Base-by-base conservation (phyloP, 2,113 vertebrate genomes). In the Rhadina sibilatrix region DNA sequence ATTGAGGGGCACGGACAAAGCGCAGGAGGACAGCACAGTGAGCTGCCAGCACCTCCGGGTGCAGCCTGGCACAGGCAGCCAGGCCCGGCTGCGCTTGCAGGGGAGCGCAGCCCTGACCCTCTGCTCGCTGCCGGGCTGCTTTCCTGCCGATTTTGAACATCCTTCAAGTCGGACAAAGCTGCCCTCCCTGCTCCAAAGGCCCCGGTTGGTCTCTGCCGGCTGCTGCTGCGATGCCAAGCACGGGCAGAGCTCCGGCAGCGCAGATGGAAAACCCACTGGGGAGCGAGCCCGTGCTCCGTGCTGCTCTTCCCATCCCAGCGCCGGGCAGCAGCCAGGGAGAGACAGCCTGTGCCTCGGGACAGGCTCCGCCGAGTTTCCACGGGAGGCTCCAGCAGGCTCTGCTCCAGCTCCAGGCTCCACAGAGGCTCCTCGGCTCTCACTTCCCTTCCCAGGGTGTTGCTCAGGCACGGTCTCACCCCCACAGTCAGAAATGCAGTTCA, bases 311-410 rank as follows among this genome's bases (percentile, higher is more conserved):
- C 86, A 69, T 91, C 95, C 95, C 33, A 84, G 96, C 6, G 46
- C 96, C 8, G 33, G 97, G 37, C n/a, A n/a, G n/a, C n/a, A 98
- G 98, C 97, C 93, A 98, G 98, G 6, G 96, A 97, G 66, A 93
- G 96, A 97, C 64, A 93, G 96, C 98, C 16, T 96, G 98, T 0
- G 94, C 91, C 22, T 38, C 11, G 37, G 74, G 44, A 92, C 87
- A 50, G 96, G 83, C 75, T 96, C 96, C 44, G 98, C 98, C 1
- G 83, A 98, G 44, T 98, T 98, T 95, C 97, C 97, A 98, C 3
- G 2, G 56, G 3, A 61, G 53, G 40, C 2, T 54, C 81, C 93
- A 76, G 84, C 91, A 57, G 88, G 87, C 90, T 89, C 71, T 27
- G 3, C 28, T 61, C 84, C 87, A 80, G 53, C 88, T 71, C 84